Evolutionary conservation across 2,797 vertebrate species (phyloP).

Genomic region (Coluber constrictor): DNA sequence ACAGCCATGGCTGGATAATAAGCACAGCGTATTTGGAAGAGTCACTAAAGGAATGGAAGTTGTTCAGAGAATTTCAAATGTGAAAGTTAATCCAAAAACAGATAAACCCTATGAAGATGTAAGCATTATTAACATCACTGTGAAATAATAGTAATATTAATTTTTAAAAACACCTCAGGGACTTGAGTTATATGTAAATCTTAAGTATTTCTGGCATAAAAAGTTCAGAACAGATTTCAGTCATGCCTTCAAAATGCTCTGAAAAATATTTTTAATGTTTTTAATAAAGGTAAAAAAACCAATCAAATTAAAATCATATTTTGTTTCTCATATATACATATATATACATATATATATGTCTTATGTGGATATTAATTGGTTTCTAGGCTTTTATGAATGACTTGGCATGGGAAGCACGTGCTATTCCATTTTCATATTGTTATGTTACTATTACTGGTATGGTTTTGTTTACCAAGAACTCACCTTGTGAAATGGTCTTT

Average conservation of each 20-base stretch:
- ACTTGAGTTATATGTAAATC: background rate
- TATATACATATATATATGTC: background rate
- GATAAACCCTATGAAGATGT: constrained; percentile 98
- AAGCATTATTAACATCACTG: constrained; percentile 96
- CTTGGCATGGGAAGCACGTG: background rate
- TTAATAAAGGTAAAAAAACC: constrained; percentile 50
- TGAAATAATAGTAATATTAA: constrained; percentile 76
- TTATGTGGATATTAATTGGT: background rate
- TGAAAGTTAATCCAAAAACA: constrained; percentile 96
- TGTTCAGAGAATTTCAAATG: constrained; percentile 95
- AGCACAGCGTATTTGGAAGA: constrained; percentile 95
- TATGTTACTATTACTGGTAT: background rate
- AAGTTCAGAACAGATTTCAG: constrained; percentile 27
- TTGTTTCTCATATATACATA: background rate
- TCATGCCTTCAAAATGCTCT: constrained; percentile 55
- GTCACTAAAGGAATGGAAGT: constrained; percentile 98
- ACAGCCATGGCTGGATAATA: constrained; percentile 98
- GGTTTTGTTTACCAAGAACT: background rate
- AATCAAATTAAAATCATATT: constrained; percentile 15
- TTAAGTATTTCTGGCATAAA: background rate
- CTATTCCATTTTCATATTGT: background rate
- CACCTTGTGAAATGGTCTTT: background rate
- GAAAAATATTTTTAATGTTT: constrained; percentile 61
- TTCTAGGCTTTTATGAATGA: background rate
- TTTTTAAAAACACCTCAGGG: background rate